Percentiles rank a stretch among this genome's conserved stretches.
Evolutionary conservation across 2,113 vertebrate genomes (phyloP).

Genomic region (Salminus brasiliensis): DNA sequence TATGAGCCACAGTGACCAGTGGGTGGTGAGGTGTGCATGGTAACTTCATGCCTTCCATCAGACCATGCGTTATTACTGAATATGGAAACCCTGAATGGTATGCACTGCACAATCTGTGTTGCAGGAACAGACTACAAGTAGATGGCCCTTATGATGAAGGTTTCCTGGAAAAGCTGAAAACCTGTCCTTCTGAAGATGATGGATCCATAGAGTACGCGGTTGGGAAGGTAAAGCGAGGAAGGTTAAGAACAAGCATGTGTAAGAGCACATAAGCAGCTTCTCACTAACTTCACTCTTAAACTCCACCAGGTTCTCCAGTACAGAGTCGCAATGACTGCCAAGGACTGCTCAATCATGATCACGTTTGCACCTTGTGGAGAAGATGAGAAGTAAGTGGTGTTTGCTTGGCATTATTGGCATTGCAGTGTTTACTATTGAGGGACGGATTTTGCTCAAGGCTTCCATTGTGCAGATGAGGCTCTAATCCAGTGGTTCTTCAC

Average conservation of each 20-base stretch:
- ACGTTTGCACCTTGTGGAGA: slow-evolving; percentile 85
- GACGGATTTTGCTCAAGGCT: too few relatives aligned
- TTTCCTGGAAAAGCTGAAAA: slow-evolving; percentile 90
- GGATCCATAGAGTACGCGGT: slow-evolving; percentile 87
- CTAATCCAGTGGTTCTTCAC: too few relatives aligned
- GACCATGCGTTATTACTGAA: neutral
- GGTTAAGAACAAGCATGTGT: neutral
- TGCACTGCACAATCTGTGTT: neutral
- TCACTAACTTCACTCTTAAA: neutral
- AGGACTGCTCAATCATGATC: slow-evolving; percentile 97
- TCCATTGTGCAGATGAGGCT: too few relatives aligned
- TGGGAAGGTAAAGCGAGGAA: slow-evolving; percentile 80
- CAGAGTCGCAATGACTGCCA: slow-evolving; percentile 94
- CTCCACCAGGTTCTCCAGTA: slow-evolving; percentile 95
- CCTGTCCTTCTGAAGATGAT: slow-evolving; percentile 85
- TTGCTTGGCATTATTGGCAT: too few relatives aligned
- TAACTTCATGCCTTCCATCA: neutral
- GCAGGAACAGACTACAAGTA: slow-evolving; percentile 85
- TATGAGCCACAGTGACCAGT: neutral
- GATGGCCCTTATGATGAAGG: slow-evolving; percentile 91
- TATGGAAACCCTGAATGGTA: neutral
- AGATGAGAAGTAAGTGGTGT: slow-evolving; percentile 81
- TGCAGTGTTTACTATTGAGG: too few relatives aligned
- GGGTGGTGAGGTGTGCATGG: neutral
- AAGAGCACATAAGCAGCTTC: neutral